A percentile compares a stretch with the other conserved stretches of the same genome.
Conservation (phyloP, 2,888 invertebrate genomes). For the Teinopalpus imperialis region DNA sequence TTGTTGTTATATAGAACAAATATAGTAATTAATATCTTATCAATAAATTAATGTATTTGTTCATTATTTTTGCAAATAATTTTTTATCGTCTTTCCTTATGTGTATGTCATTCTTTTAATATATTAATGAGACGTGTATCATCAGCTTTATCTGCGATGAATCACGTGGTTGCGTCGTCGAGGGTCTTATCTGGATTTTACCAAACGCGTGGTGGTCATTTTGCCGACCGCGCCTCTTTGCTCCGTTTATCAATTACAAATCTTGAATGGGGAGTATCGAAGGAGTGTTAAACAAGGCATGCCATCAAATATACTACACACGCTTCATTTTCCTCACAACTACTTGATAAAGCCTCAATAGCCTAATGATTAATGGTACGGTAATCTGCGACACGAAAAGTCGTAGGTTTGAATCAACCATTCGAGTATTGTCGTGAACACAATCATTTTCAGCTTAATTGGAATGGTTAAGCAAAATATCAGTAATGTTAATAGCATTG, state of each 20-base stretch:
- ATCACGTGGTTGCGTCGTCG: conserved; percentile 11
- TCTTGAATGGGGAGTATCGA: conserved; percentile 2
- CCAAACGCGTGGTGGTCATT: conserved; percentile 7
- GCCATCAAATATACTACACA: too few species aligned
- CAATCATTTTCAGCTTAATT: too few species aligned
- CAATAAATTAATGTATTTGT: neutral
- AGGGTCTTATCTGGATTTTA: conserved; percentile 8
- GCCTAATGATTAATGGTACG: too few species aligned
- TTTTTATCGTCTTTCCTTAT: conserved; percentile 3
- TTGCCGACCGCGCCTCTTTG: conserved; percentile 4
- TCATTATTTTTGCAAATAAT: conserved; percentile 12
- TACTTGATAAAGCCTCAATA: too few species aligned
- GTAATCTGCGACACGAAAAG: too few species aligned
- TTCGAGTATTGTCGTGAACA: too few species aligned
- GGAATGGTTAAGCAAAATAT: too few species aligned
- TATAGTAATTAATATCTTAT: conserved; percentile 14
- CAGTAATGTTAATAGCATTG: too few species aligned
- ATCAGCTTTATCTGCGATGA: conserved; percentile 7
- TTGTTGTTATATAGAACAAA: too few species aligned
- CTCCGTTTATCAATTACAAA: conserved; percentile 6
- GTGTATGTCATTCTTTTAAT: conserved; percentile 5
- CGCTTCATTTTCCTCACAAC: too few species aligned
- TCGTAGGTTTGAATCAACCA: too few species aligned
- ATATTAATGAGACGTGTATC: neutral
- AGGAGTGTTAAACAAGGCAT: neutral